phyloP scores from a whole-genome alignment of 1,140 invertebrate genomes.

The Neuroterus valhalla region DNA sequence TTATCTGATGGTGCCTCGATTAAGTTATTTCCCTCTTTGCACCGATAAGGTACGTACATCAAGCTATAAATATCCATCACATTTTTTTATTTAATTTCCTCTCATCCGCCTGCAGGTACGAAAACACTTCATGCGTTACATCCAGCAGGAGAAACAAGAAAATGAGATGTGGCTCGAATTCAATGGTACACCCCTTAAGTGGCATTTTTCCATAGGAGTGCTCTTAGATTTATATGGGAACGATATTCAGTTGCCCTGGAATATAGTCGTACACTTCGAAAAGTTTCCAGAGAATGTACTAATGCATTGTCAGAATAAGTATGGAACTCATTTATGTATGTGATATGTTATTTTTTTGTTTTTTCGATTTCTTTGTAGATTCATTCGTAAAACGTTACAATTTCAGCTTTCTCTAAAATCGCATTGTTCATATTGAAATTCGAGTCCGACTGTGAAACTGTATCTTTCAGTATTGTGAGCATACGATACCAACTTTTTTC shows the following conservation, averaged over 20 bases:
- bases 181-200: slow-evolving; percentile 93
- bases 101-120: slow-evolving; percentile 80
- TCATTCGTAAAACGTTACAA: neutral
- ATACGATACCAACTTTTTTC: too few relatives aligned
- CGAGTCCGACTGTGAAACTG: too few relatives aligned
- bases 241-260: slow-evolving; percentile 91
- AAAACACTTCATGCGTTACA: slow-evolving; percentile 90
- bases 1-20: slow-evolving; percentile 95
- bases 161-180: slow-evolving; percentile 97
- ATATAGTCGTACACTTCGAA: slow-evolving; percentile 95
- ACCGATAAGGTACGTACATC: slow-evolving; percentile 89
- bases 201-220: slow-evolving; percentile 97
- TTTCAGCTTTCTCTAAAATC: neutral
- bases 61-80: slow-evolving; percentile 31
- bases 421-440: too few relatives aligned
- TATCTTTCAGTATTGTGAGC: too few relatives aligned
- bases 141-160: slow-evolving; percentile 87
- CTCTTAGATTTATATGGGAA: slow-evolving; percentile 89
- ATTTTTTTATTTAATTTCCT: slow-evolving; percentile 36
- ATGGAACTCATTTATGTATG: slow-evolving; percentile 50
- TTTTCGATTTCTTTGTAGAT: neutral
- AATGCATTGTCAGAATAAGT: slow-evolving; percentile 87
- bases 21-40: slow-evolving; percentile 96
- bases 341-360: slow-evolving; percentile 30
- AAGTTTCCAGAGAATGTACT: slow-evolving; percentile 90